Percentiles rank a stretch among this genome's conserved stretches.
These are phyloP conservation scores for Podotricha telesiphe DNA, from an alignment of 2,888 invertebrate species.

Conservation along the genomic window DNA sequence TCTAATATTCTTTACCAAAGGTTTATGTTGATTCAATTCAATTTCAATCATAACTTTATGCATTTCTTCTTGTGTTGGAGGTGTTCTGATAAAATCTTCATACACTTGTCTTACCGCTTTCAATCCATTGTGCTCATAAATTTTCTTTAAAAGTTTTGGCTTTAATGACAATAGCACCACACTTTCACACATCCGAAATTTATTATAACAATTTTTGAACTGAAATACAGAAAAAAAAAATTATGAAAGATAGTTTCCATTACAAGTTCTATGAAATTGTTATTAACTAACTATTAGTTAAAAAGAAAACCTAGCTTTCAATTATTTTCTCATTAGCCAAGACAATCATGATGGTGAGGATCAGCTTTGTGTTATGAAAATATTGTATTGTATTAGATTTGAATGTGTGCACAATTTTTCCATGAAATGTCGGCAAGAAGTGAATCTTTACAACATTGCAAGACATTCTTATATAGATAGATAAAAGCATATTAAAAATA, in stretches of 20 bases:
- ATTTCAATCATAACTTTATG: constrained; percentile 85
- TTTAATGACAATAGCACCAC: constrained; percentile 80
- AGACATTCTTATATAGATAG: too few relatives aligned
- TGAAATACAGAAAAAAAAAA: constrained; percentile 50
- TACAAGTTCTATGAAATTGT: not conserved
- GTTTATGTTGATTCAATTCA: constrained; percentile 73
- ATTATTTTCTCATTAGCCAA: too few relatives aligned
- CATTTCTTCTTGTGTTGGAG: constrained; percentile 84
- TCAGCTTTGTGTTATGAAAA: too few relatives aligned
- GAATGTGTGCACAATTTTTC: too few relatives aligned
- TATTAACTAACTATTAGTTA: too few relatives aligned
- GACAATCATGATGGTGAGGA: too few relatives aligned
- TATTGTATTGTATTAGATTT: too few relatives aligned
- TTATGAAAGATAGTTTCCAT: not conserved
- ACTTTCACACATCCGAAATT: constrained; percentile 76
- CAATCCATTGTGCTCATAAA: constrained; percentile 75
- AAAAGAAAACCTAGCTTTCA: too few relatives aligned
- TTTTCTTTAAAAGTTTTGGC: constrained; percentile 85
- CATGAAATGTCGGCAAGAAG: too few relatives aligned
- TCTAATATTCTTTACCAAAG: constrained; percentile 78
- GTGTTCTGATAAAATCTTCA: constrained; percentile 80
- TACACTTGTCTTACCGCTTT: constrained; percentile 85
- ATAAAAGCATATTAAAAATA: not conserved
- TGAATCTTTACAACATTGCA: too few relatives aligned
- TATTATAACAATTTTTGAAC: constrained; percentile 67